A percentile compares a stretch with the other conserved stretches of the same genome.
Conservation (phyloP, 2,113 vertebrate genomes). For the Eretmochelys imbricata region DNA sequence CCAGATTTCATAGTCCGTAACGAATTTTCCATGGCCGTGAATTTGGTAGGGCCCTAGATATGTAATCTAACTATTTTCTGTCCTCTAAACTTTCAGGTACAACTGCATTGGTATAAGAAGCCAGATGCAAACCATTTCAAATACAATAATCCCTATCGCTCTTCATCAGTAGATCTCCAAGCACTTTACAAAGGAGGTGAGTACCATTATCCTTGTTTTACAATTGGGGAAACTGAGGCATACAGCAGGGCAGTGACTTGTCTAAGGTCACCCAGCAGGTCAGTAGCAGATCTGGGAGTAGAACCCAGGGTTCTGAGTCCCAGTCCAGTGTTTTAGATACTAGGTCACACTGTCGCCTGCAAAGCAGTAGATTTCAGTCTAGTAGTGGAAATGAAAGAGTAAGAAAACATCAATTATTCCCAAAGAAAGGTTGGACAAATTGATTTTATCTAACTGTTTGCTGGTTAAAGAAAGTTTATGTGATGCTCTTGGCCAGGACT, state of each 20-base stretch:
- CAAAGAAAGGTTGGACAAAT: background rate
- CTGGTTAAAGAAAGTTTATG: background rate
- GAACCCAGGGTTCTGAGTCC: background rate
- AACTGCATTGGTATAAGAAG: background rate
- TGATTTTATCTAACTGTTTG: background rate
- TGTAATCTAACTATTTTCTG: background rate
- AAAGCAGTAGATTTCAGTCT: background rate
- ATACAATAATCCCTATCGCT: background rate
- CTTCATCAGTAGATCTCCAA: background rate
- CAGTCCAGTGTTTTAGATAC: background rate
- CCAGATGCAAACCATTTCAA: background rate
- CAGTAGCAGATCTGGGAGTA: background rate
- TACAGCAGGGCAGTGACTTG: background rate
- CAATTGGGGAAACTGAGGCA: background rate
- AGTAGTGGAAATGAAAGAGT: background rate
- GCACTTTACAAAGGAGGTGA: background rate
- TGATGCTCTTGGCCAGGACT: too few species aligned
- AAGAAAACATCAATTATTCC: background rate
- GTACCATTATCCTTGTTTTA: background rate
- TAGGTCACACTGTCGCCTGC: background rate
- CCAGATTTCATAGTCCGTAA: too few species aligned
- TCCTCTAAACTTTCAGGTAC: background rate
- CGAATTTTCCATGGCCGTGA: too few species aligned
- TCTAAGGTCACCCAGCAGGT: background rate
- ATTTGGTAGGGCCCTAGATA: too few species aligned